These are phyloP conservation scores for Chlorodrepanis virens DNA, from an alignment of 2,113 vertebrate species.

Conservation along the genomic window DNA sequence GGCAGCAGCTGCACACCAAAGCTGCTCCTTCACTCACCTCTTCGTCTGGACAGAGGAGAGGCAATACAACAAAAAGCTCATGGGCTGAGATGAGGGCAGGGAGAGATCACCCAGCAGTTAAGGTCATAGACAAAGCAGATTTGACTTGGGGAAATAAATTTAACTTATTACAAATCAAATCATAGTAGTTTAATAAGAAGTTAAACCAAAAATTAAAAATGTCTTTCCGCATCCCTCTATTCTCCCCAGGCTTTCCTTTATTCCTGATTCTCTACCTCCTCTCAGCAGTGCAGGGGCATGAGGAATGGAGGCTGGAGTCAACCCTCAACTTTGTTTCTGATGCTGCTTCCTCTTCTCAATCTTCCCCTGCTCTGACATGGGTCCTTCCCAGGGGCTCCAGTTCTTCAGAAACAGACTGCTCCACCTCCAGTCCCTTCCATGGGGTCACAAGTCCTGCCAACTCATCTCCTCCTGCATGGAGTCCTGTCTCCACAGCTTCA, in stretches of 20 bases:
- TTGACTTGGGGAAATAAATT: neutral
- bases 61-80: neutral
- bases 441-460: neutral
- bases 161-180: neutral
- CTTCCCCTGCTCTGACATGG: neutral
- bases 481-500: neutral
- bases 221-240: neutral
- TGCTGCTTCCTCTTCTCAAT: neutral
- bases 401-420: neutral
- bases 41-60: too few species aligned
- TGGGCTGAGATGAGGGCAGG: neutral
- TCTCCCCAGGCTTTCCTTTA: neutral
- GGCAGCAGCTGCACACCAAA: neutral
- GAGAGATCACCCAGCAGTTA: neutral
- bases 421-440: neutral
- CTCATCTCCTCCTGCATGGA: neutral
- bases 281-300: neutral
- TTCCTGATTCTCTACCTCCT: neutral
- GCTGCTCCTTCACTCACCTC: neutral
- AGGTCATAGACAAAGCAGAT: neutral
- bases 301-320: neutral
- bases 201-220: neutral
- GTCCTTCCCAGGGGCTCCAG: neutral
- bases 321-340: fast-evolving
- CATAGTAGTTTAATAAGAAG: neutral